Evolutionary conservation across 2,888 invertebrate genomes (phyloP).

Genomic region (Chloroclysta siterata): DNA sequence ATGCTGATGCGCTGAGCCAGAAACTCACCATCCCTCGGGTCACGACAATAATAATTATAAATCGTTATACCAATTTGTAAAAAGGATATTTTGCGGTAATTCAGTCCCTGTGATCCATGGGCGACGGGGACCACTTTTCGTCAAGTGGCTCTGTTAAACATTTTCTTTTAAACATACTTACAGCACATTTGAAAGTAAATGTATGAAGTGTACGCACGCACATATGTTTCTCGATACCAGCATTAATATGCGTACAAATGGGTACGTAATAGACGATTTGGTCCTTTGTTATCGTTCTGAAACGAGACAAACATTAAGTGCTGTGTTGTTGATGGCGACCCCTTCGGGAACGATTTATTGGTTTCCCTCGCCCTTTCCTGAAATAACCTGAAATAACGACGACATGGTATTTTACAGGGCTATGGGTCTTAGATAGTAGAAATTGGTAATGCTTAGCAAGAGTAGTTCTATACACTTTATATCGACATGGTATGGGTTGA

Average conservation of each 20-base stretch:
- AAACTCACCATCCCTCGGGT: no score
- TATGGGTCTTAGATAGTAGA: conserved; percentile 2
- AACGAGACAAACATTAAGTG: conserved; percentile 42
- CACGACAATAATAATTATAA: no score
- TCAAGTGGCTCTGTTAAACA: no score
- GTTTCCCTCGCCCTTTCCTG: conserved; percentile 29
- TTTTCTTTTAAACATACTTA: no score
- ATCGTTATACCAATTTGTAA: no score
- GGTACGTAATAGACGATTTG: conserved; percentile 31
- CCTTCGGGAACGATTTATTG: conserved; percentile 30
- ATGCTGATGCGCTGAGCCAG: no score
- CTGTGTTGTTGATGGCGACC: conserved; percentile 39
- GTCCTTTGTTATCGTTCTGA: conserved; percentile 36
- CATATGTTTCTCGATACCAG: conserved; percentile 10
- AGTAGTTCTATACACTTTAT: not conserved
- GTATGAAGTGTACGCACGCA: no score
- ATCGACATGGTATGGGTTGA: conserved; percentile 1
- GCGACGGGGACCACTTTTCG: no score
- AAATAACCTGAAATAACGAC: conserved; percentile 31
- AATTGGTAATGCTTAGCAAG: not conserved
- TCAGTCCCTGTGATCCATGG: no score
- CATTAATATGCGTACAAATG: conserved; percentile 33
- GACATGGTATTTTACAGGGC: conserved; percentile 19
- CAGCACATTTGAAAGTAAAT: no score
- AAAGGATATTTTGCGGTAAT: no score